A percentile compares a stretch with the other conserved stretches of the same genome.
phyloP scores from a whole-genome alignment of 2,797 vertebrate genomes.

The Columba guinea region DNA sequence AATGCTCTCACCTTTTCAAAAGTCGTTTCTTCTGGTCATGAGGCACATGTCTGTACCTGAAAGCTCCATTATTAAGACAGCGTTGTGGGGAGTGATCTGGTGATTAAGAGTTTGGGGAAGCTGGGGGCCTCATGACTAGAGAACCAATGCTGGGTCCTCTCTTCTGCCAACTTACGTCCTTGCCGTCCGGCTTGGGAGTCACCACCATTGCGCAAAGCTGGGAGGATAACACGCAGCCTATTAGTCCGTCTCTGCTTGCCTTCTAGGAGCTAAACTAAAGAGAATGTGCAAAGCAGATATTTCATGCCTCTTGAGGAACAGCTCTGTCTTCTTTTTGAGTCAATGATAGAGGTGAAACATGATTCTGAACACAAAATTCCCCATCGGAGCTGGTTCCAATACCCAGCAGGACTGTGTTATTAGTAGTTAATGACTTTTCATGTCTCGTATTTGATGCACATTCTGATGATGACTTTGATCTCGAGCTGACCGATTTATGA shows the following conservation, averaged over 20 bases:
- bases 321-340: background rate
- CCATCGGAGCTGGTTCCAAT: background rate
- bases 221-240: fast-evolving
- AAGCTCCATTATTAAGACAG: background rate
- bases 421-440: background rate
- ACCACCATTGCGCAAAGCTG: background rate
- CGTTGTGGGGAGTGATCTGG: background rate
- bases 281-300: background rate
- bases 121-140: background rate
- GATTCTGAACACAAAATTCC: background rate
- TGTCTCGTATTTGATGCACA: background rate
- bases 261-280: background rate
- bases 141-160: background rate
- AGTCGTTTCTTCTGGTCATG: background rate
- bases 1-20: background rate
- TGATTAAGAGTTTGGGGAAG: background rate
- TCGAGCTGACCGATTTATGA: background rate
- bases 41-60: background rate
- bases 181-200: background rate
- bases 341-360: background rate
- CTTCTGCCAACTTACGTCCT: background rate
- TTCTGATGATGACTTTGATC: slow-evolving; percentile 20
- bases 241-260: background rate
- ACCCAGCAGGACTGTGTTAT: background rate
- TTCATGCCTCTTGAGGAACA: background rate